Evolutionary conservation across 2,113 vertebrate species (phyloP).

Genomic region (Caretta caretta): DNA sequence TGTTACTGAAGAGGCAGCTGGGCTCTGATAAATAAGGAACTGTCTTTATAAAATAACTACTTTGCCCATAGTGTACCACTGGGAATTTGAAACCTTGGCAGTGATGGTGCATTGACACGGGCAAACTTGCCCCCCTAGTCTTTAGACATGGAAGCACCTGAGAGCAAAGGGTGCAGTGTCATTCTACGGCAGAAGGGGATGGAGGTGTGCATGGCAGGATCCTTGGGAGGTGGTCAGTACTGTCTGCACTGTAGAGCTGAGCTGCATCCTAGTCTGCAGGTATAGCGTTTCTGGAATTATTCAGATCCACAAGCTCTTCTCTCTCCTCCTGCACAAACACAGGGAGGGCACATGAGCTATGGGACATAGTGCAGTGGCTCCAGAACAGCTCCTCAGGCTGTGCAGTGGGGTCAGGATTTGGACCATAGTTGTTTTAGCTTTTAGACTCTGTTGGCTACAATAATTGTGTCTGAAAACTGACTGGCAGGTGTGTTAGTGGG

Average conservation of each 20-base stretch:
- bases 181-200: neutral
- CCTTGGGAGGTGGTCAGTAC: neutral
- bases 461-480: neutral
- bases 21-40: neutral
- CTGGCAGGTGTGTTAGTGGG: neutral
- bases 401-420: neutral
- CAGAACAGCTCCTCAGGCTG: too few relatives aligned
- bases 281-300: neutral
- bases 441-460: neutral
- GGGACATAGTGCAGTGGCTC: neutral
- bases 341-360: neutral
- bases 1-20: too few relatives aligned
- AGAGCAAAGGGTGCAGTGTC: too few relatives aligned
- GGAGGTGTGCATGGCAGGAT: neutral
- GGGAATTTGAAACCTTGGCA: neutral
- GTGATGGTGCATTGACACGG: neutral
- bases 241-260: neutral
- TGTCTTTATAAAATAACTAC: neutral
- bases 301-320: neutral
- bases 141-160: too few relatives aligned
- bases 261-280: neutral
- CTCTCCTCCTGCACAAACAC: neutral
- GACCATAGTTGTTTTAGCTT: neutral
- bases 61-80: neutral
- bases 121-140: too few relatives aligned